Conservation (phyloP, 53 echinoderm and acorn worm genomes). For the Arbacia lixula region DNA sequence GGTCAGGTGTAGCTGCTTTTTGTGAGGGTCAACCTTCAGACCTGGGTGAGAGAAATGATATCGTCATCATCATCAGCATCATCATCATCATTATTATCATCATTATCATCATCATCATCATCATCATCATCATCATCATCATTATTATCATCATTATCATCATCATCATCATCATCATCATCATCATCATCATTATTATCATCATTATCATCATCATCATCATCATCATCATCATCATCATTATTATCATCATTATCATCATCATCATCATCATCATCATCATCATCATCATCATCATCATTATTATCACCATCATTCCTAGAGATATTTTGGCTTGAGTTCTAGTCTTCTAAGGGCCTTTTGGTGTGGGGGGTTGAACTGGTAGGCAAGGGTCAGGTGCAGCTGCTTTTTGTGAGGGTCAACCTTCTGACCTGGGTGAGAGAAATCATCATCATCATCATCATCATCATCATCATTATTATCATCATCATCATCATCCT, state of each 20-base stretch:
- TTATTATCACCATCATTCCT: constrained; percentile 1
- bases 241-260: not conserved
- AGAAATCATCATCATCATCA: constrained; percentile 19
- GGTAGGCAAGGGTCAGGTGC: not conserved
- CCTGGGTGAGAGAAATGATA: too few species aligned
- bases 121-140: not conserved
- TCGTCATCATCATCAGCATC: too few species aligned
- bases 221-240: not conserved
- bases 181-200: not conserved
- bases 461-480: constrained; percentile 23
- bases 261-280: not conserved
- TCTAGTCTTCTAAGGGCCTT: too few species aligned
- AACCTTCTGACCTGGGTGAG: not conserved
- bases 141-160: not conserved
- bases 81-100: not conserved
- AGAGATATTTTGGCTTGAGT: too few species aligned
- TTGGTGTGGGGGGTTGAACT: not conserved
- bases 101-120: too few species aligned
- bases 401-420: not conserved
- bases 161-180: not conserved
- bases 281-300: constrained; percentile 30
- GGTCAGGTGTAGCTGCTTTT: not conserved
- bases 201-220: not conserved
- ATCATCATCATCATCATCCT: constrained; percentile 27
- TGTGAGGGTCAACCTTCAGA: constrained; percentile 49